phyloP scores from a whole-genome alignment of 1,140 invertebrate genomes.

The Hypothenemus hampei region DNA sequence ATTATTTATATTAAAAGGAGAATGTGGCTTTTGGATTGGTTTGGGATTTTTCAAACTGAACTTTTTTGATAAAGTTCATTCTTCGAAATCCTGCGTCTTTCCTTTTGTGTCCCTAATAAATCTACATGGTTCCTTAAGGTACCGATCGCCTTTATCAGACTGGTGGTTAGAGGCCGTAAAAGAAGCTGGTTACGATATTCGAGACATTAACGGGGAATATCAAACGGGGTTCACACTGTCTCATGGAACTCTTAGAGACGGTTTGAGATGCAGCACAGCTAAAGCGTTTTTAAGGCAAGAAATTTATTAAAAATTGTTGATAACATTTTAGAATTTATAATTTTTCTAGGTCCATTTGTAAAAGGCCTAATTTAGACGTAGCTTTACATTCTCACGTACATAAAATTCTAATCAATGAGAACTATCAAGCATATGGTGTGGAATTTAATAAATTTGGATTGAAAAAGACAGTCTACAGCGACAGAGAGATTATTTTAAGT shows the following conservation, averaged over 20 bases:
- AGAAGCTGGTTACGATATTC: constrained; percentile 64
- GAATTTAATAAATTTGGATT: constrained; percentile 52
- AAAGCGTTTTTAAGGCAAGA: constrained; percentile 63
- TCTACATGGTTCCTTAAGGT: constrained; percentile 39
- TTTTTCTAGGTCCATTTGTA: constrained; percentile 52
- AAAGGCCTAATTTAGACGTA: constrained; percentile 70
- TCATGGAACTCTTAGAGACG: constrained; percentile 74
- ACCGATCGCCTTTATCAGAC: constrained; percentile 56
- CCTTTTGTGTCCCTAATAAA: too few relatives aligned
- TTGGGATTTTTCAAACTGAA: too few relatives aligned
- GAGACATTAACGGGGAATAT: constrained; percentile 69
- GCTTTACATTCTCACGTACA: constrained; percentile 58
- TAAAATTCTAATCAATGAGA: constrained; percentile 57
- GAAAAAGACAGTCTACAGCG: constrained; percentile 50
- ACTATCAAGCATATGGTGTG: constrained; percentile 57
- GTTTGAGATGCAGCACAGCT: constrained; percentile 74
- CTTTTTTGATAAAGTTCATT: too few relatives aligned
- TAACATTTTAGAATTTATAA: neutral
- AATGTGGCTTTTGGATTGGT: too few relatives aligned
- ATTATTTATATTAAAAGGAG: too few relatives aligned
- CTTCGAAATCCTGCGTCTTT: too few relatives aligned
- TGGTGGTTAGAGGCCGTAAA: constrained; percentile 63
- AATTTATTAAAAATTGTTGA: neutral
- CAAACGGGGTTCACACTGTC: constrained; percentile 69
- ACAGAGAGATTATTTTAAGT: constrained; percentile 66